phyloP scores from a whole-genome alignment of 2,888 invertebrate genomes.

The Tipula unca region DNA sequence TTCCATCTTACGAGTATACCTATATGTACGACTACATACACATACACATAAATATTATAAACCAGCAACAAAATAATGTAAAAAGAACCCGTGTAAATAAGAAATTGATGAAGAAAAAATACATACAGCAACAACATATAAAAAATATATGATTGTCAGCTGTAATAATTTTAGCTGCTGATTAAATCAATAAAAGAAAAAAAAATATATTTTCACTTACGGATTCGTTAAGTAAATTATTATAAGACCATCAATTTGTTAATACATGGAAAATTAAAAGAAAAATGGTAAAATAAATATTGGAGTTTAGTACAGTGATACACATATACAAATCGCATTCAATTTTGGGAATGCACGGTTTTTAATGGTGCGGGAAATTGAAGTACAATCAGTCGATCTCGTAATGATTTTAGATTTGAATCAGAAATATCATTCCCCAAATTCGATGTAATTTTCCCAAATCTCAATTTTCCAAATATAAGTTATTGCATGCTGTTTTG shows the following conservation, averaged over 20 bases:
- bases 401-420: too few species aligned
- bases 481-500: too few species aligned
- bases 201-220: background rate
- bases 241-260: background rate
- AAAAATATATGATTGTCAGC: background rate
- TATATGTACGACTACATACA: background rate
- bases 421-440: too few species aligned
- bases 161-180: background rate
- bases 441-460: too few species aligned
- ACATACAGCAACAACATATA: background rate
- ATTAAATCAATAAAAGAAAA: background rate
- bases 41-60: too few species aligned
- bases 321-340: background rate
- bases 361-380: background rate
- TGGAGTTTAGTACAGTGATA: background rate
- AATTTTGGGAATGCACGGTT: background rate
- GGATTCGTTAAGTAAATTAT: slow-evolving; percentile 4
- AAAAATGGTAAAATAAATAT: background rate
- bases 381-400: too few species aligned
- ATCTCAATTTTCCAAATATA: too few species aligned
- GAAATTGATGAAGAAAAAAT: background rate
- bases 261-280: background rate
- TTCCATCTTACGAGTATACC: background rate
- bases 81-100: background rate
- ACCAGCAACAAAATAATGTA: background rate